These are phyloP conservation scores for Callitettix versicolor DNA, from an alignment of 1,140 invertebrate species.

Conservation along the genomic window DNA sequence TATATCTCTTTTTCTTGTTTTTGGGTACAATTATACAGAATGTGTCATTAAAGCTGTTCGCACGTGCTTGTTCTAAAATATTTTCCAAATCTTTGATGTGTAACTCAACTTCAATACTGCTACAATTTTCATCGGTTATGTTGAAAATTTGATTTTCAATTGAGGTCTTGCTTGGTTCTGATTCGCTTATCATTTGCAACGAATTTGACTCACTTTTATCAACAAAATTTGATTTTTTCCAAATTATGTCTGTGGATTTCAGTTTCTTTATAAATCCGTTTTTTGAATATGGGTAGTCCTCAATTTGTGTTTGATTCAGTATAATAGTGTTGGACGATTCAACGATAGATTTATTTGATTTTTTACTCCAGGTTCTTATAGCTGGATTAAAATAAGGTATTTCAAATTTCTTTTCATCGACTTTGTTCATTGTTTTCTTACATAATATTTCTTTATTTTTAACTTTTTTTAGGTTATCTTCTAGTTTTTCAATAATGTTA, in stretches of 20 bases:
- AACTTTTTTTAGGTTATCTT: no score
- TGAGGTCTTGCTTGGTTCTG: neutral
- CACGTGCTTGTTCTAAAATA: conserved; percentile 1
- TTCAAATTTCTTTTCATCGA: neutral
- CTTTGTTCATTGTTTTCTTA: neutral
- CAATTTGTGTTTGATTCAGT: neutral
- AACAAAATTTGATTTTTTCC: neutral
- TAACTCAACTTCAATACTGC: conserved; percentile 2
- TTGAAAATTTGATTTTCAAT: neutral
- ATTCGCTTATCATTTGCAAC: neutral
- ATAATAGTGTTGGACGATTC: neutral
- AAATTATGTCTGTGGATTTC: neutral
- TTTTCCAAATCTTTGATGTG: neutral
- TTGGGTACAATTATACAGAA: neutral
- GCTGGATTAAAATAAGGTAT: neutral
- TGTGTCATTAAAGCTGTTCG: neutral
- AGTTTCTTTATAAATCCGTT: conserved; percentile 4
- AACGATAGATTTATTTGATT: neutral
- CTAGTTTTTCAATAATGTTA: no score
- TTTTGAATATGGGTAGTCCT: neutral
- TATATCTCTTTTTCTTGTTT: neutral
- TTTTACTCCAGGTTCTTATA: neutral
- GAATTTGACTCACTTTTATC: neutral
- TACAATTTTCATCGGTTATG: neutral
- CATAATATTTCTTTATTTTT: neutral